A percentile compares a stretch with the other conserved stretches of the same genome.
phyloP scores from a whole-genome alignment of 2,797 vertebrate genomes.

The Denticeps clupeoides region DNA sequence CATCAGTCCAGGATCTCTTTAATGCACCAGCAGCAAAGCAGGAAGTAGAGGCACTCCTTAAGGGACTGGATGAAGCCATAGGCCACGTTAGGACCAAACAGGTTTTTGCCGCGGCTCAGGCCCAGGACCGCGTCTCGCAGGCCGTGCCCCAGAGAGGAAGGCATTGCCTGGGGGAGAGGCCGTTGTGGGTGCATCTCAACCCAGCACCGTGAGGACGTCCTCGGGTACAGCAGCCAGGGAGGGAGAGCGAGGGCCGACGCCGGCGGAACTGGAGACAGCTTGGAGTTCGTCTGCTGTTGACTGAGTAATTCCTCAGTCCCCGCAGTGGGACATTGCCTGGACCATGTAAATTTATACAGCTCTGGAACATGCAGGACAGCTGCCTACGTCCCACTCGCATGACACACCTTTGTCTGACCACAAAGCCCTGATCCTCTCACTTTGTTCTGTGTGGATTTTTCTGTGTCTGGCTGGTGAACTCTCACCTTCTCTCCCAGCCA shows the following conservation, averaged over 20 bases:
- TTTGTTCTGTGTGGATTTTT: slow-evolving; percentile 1
- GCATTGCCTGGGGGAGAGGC: slow-evolving; percentile 59
- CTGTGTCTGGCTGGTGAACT: not conserved
- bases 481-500: not conserved
- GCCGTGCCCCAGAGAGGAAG: slow-evolving; percentile 52
- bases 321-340: not conserved
- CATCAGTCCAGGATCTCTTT: slow-evolving; percentile 76
- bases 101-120: slow-evolving; percentile 44
- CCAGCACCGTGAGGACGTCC: too few relatives aligned
- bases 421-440: not conserved
- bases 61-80: slow-evolving; percentile 61
- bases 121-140: slow-evolving; percentile 49
- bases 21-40: slow-evolving; percentile 90
- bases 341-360: slow-evolving; percentile 12
- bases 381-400: slow-evolving; percentile 8
- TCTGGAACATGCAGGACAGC: slow-evolving; percentile 25
- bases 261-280: too few relatives aligned
- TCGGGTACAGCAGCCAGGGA: slow-evolving; percentile 12
- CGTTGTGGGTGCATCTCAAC: slow-evolving; percentile 48
- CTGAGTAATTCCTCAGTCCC: too few relatives aligned
- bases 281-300: not conserved
- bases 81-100: slow-evolving; percentile 52
- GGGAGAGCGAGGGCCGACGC: slow-evolving; percentile 6
- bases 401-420: slow-evolving; percentile 1
- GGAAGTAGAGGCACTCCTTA: slow-evolving; percentile 70